phyloP scores from a whole-genome alignment of 2,888 invertebrate species.

The Graphium colonna region DNA sequence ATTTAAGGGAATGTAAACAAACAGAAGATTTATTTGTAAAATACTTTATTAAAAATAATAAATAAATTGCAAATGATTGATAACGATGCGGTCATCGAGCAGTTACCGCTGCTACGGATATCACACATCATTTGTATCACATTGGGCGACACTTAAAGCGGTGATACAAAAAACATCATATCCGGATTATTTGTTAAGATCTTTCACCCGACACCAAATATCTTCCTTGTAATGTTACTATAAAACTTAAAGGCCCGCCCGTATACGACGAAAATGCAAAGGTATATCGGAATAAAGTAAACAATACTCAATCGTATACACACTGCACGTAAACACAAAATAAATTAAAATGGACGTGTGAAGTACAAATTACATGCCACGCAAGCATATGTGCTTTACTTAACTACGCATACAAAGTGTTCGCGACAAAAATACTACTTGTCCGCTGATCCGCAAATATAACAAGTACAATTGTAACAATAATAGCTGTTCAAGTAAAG shows the following conservation, averaged over 20 bases:
- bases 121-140: constrained; percentile 2
- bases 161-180: constrained; percentile 42
- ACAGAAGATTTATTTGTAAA: constrained; percentile 48
- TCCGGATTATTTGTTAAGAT: constrained; percentile 1
- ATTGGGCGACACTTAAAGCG: constrained; percentile 35
- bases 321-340: constrained; percentile 1
- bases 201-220: constrained; percentile 18
- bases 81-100: constrained; percentile 65
- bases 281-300: constrained; percentile 4
- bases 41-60: constrained; percentile 76
- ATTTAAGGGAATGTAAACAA: background rate
- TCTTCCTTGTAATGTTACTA: background rate
- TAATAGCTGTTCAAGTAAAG: background rate
- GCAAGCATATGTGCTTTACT: background rate
- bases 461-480: background rate
- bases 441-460: too few species aligned
- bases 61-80: constrained; percentile 73
- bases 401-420: background rate
- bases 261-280: constrained; percentile 4
- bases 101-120: constrained; percentile 30
- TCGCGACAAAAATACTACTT: too few species aligned
- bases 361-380: background rate
- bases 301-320: constrained; percentile 12
- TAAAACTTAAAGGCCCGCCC: background rate
- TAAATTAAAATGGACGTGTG: constrained; percentile 2